These are phyloP conservation scores for Poecilia latipinna DNA, from an alignment of 2,113 vertebrate genomes.

Conservation along the genomic window DNA sequence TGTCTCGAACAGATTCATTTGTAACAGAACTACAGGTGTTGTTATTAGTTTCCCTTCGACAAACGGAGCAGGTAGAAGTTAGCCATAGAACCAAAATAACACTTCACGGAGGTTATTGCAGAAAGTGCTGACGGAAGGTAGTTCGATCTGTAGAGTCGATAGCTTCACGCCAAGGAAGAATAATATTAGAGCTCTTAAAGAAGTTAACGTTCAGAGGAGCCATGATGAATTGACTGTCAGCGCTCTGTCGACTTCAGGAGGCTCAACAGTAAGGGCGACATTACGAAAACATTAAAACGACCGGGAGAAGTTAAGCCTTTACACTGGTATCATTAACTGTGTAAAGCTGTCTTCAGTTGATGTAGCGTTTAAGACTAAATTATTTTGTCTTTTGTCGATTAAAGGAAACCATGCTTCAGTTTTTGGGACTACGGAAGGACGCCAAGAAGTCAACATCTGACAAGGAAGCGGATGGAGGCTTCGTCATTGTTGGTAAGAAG, in stretches of 20 bases:
- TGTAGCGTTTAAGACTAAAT: too few relatives aligned
- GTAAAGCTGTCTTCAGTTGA: too few relatives aligned
- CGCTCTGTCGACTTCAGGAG: slow-evolving; percentile 2
- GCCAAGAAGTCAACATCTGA: slow-evolving; percentile 83
- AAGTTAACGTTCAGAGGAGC: neutral
- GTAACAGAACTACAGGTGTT: neutral
- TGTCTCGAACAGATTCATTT: fast-evolving
- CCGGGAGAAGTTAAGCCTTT: neutral
- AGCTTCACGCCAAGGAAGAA: too few relatives aligned
- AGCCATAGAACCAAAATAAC: slow-evolving; percentile 14
- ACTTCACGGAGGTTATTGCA: neutral
- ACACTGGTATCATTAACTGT: too few relatives aligned
- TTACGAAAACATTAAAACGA: neutral
- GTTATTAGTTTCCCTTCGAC: slow-evolving; percentile 36
- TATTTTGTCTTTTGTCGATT: slow-evolving; percentile 1
- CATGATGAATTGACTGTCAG: neutral
- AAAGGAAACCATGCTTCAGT: slow-evolving; percentile 83
- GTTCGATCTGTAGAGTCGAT: too few relatives aligned
- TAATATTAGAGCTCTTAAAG: neutral
- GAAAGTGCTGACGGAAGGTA: neutral
- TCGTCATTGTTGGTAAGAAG: slow-evolving; percentile 91
- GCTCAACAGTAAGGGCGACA: slow-evolving; percentile 5
- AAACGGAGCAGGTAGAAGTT: fast-evolving
- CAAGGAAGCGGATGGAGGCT: slow-evolving; percentile 90
- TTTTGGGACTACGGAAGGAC: slow-evolving; percentile 89